A percentile compares a stretch with the other conserved stretches of the same genome.
Conservation (phyloP, 2,113 vertebrate species). For the Leptodactylus fuscus region DNA sequence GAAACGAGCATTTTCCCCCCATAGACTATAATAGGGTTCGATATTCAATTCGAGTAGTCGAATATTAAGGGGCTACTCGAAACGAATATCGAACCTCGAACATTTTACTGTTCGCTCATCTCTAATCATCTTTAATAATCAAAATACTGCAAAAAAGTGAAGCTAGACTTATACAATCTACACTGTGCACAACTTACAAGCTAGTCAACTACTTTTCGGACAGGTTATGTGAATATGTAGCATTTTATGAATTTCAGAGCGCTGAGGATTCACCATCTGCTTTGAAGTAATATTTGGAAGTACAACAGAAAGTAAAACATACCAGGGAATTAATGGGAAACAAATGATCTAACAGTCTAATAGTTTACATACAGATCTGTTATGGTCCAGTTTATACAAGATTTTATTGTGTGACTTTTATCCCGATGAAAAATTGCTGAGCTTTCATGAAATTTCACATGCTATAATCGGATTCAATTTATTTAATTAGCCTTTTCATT, state of each 20-base stretch:
- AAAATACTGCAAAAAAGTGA: too few species aligned
- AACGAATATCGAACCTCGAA: too few species aligned
- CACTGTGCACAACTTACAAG: neutral
- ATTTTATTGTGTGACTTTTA: neutral
- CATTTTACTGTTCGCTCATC: too few species aligned
- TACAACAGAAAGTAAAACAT: neutral
- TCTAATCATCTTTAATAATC: too few species aligned
- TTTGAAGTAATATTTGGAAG: slow-evolving; percentile 13
- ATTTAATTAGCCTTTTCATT: slow-evolving; percentile 1
- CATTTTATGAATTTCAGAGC: neutral
- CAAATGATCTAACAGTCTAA: neutral
- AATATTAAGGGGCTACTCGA: too few species aligned
- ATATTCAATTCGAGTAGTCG: too few species aligned
- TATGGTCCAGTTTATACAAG: neutral
- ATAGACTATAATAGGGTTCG: too few species aligned
- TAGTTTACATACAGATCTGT: slow-evolving; percentile 2
- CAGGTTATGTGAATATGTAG: neutral
- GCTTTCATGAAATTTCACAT: neutral
- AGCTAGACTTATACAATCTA: too few species aligned
- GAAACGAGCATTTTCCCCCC: too few species aligned
- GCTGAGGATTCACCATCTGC: neutral
- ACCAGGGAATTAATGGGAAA: neutral
- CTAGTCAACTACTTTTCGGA: neutral
- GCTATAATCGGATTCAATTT: neutral
- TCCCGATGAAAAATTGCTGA: neutral